Evolutionary conservation across 2,888 invertebrate species (phyloP).

Genomic region (Ecliptopera silaceata): DNA sequence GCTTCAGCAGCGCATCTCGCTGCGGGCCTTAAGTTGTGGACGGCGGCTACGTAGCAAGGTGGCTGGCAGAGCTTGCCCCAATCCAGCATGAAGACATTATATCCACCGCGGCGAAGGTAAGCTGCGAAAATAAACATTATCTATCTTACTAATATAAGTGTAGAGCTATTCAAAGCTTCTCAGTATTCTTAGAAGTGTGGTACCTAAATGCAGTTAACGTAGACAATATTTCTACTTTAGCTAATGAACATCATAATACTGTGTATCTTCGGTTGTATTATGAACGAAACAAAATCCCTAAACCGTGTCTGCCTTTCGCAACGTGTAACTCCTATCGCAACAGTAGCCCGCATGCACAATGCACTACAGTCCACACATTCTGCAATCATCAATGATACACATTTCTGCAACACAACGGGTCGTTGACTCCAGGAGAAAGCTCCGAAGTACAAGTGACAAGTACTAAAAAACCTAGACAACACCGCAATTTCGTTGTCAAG

Average conservation of each 20-base stretch:
- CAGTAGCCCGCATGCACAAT: constrained; percentile 26
- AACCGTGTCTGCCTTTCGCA: constrained; percentile 26
- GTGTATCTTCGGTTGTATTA: too few species aligned
- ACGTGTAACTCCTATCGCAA: constrained; percentile 24
- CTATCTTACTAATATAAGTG: not conserved
- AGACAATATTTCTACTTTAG: too few species aligned
- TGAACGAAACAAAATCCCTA: constrained; percentile 15
- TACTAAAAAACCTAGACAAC: constrained; percentile 20
- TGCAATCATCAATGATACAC: constrained; percentile 15
- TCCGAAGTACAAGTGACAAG: constrained; percentile 9
- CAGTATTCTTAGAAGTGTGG: too few species aligned
- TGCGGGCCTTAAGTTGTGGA: constrained; percentile 88
- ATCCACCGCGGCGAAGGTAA: constrained; percentile 87
- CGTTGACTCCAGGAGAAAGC: constrained; percentile 34
- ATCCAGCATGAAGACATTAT: constrained; percentile 90
- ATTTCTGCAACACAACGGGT: constrained; percentile 22
- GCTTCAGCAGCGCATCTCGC: constrained; percentile 87
- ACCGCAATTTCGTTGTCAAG: constrained; percentile 17
- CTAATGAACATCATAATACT: too few species aligned
- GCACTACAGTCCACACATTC: constrained; percentile 20
- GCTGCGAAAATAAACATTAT: constrained; percentile 68
- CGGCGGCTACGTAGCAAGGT: constrained; percentile 89
- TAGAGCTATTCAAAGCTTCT: too few species aligned
- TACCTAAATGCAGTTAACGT: too few species aligned
- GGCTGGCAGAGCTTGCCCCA: constrained; percentile 88